Conservation (phyloP, 2,797 vertebrate genomes). For the Acanthornis magna region DNA sequence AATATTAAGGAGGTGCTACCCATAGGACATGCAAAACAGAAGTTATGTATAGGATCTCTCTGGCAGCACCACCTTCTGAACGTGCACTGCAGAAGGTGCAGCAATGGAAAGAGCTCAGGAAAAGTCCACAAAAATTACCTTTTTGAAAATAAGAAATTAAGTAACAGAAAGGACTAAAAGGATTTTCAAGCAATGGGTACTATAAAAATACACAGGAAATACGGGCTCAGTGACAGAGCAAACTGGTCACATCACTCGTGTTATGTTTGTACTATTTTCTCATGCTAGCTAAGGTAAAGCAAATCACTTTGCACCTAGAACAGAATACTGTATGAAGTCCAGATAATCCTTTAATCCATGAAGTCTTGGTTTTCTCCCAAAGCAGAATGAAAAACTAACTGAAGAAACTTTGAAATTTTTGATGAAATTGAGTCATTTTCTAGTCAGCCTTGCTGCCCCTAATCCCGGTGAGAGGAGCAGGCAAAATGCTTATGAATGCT, state of each 20-base stretch:
- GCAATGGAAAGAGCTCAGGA: background rate
- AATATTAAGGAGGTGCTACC: background rate
- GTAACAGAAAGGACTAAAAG: background rate
- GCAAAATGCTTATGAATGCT: background rate
- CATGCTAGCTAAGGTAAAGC: background rate
- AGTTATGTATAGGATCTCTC: background rate
- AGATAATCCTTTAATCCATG: background rate
- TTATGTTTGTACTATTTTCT: background rate
- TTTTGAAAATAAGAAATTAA: background rate
- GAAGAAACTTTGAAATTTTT: background rate
- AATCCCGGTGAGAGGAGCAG: background rate
- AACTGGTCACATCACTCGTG: background rate
- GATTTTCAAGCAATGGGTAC: background rate
- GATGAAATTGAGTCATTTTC: background rate
- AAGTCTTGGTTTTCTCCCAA: background rate
- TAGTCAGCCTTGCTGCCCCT: background rate
- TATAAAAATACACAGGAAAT: background rate
- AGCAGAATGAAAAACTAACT: background rate
- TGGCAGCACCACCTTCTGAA: background rate
- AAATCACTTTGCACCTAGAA: background rate
- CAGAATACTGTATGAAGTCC: background rate
- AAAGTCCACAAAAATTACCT: background rate
- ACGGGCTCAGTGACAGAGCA: background rate
- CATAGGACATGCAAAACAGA: background rate
- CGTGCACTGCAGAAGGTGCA: background rate